Percentiles rank a stretch among this genome's conserved stretches.
Evolutionary conservation across 1,140 invertebrate species (phyloP).

Genomic region (Zaprionus ornatus): DNA sequence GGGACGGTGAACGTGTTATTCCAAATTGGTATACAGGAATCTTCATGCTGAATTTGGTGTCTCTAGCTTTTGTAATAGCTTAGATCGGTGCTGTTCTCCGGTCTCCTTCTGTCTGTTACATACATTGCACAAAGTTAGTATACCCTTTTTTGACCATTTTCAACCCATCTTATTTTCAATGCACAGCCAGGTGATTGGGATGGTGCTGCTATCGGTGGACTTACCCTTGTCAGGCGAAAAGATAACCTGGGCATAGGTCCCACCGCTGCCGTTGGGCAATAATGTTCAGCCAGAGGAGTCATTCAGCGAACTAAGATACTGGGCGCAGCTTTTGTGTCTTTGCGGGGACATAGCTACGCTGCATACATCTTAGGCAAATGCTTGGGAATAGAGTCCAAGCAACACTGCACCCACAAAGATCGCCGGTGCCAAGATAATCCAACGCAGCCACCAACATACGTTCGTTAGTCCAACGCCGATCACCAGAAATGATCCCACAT

Average conservation of each 20-base stretch:
- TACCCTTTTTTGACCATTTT: too few relatives aligned
- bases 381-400: constrained; percentile 86
- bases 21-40: too few relatives aligned
- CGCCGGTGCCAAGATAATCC: constrained; percentile 85
- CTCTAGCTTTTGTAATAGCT: too few relatives aligned
- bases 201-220: constrained; percentile 63
- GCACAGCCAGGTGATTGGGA: constrained; percentile 73
- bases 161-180: too few relatives aligned
- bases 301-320: constrained; percentile 72
- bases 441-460: constrained; percentile 85
- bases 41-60: too few relatives aligned
- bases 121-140: too few relatives aligned
- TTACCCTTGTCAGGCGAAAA: constrained; percentile 78
- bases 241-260: constrained; percentile 79
- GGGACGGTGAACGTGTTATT: too few relatives aligned
- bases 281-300: constrained; percentile 71
- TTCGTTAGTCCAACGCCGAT: constrained; percentile 62
- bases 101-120: too few relatives aligned
- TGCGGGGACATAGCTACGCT: constrained; percentile 47
- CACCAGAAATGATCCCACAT: constrained; percentile 78
- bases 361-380: constrained; percentile 85
- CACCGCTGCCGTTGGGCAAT: constrained; percentile 63
- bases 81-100: too few relatives aligned
- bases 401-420: constrained; percentile 85
- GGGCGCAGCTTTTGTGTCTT: constrained; percentile 8